Evolutionary conservation across 2,797 vertebrate genomes (phyloP).

Genomic region (Jordanella pulchra): DNA sequence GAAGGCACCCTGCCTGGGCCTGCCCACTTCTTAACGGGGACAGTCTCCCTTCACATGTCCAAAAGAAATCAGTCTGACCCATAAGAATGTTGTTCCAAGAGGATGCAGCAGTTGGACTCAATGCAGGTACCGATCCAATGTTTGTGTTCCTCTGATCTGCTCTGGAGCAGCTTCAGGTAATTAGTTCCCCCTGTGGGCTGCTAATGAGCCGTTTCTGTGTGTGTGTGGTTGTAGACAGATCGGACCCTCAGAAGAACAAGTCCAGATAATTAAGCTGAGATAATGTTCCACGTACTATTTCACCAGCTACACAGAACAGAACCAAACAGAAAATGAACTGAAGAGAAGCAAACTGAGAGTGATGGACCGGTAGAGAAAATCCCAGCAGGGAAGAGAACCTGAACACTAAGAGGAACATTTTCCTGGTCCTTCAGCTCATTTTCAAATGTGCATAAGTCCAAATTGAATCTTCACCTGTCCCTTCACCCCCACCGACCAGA

Average conservation of each 20-base stretch:
- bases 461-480: slow-evolving; percentile 52
- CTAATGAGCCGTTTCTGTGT: slow-evolving; percentile 68
- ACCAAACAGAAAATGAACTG: background rate
- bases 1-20: slow-evolving; percentile 18
- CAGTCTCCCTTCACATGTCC: slow-evolving; percentile 6
- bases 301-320: slow-evolving; percentile 39
- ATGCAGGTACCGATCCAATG: slow-evolving; percentile 40
- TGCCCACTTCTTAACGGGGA: slow-evolving; percentile 11
- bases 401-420: background rate
- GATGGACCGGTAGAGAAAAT: too few species aligned
- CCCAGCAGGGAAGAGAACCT: slow-evolving; percentile 3
- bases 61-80: slow-evolving; percentile 16
- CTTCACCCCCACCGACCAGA: slow-evolving; percentile 7
- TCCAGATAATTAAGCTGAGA: slow-evolving; percentile 50
- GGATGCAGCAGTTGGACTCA: slow-evolving; percentile 28
- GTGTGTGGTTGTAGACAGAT: slow-evolving; percentile 1
- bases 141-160: slow-evolving; percentile 60
- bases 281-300: slow-evolving; percentile 30
- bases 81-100: slow-evolving; percentile 3
- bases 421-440: slow-evolving; percentile 52
- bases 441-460: slow-evolving; percentile 48
- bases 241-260: slow-evolving; percentile 56
- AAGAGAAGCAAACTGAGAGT: too few species aligned
- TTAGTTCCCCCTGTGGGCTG: slow-evolving; percentile 77
- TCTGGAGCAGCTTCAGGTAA: slow-evolving; percentile 71